Evolutionary conservation across 2,113 vertebrate species (phyloP).

Genomic region (Phrynocephalus versicolor): DNA sequence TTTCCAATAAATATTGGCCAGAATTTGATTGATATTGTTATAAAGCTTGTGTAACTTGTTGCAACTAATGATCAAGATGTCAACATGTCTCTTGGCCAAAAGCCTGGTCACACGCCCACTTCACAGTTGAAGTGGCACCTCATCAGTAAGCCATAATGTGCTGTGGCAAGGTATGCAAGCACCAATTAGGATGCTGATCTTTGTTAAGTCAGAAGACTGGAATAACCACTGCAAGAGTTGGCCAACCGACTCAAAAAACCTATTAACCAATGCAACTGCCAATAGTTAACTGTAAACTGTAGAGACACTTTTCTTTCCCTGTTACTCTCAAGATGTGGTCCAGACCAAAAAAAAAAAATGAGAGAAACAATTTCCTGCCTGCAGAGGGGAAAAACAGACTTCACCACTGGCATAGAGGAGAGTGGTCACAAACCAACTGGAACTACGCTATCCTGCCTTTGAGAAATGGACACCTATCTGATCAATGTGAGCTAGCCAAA

Average conservation of each 20-base stretch:
- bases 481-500: background rate
- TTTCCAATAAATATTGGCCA: background rate
- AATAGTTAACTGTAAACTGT: constrained; percentile 8
- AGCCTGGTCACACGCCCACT: too few species aligned
- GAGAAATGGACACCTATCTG: background rate
- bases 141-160: too few species aligned
- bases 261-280: constrained; percentile 56
- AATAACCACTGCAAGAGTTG: background rate
- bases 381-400: constrained; percentile 43
- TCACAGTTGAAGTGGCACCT: too few species aligned
- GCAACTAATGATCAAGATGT: too few species aligned
- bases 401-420: constrained; percentile 28
- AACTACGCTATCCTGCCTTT: accelerated
- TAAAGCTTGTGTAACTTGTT: too few species aligned
- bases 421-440: background rate
- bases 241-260: constrained; percentile 28
- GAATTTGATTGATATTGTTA: too few species aligned
- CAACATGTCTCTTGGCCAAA: too few species aligned
- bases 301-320: constrained; percentile 35
- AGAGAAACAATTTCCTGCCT: constrained; percentile 55
- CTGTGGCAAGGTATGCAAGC: too few species aligned
- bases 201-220: background rate
- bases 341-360: constrained; percentile 52
- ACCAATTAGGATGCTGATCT: too few species aligned
- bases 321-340: constrained; percentile 26